A percentile compares a stretch with the other conserved stretches of the same genome.
phyloP scores from a whole-genome alignment of 1,140 invertebrate species.

The silkworm (Bombyx mori) region ASM3026992v2 NC_085120.1:10344501-10345000 shows the following conservation, averaged over 20 bases:
- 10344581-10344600: neutral
- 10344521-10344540: no score
- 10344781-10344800: conserved; percentile 25
- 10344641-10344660: conserved; percentile 34
- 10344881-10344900: conserved; percentile 35
- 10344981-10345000: conserved; percentile 7
- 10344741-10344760: conserved; percentile 50
- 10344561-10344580: neutral
- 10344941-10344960: conserved; percentile 28
- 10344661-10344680: conserved; percentile 60
- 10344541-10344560: no score
- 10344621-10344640: conserved; percentile 5
- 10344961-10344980: conserved; percentile 23
- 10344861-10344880: conserved; percentile 27
- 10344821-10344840: conserved; percentile 34
- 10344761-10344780: conserved; percentile 42
- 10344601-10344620: conserved; percentile 1
- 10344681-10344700: conserved; percentile 44
- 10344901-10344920: conserved; percentile 44
- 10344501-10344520: no score
- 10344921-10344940: conserved; percentile 26
- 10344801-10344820: conserved; percentile 25
- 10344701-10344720: conserved; percentile 57
- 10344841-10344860: conserved; percentile 21
- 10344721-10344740: conserved; percentile 48